Evolutionary conservation across 2,113 vertebrate species (phyloP), one percentile per base, ranked within the genome.

Genomic region (Seriola dumerili): DNA sequence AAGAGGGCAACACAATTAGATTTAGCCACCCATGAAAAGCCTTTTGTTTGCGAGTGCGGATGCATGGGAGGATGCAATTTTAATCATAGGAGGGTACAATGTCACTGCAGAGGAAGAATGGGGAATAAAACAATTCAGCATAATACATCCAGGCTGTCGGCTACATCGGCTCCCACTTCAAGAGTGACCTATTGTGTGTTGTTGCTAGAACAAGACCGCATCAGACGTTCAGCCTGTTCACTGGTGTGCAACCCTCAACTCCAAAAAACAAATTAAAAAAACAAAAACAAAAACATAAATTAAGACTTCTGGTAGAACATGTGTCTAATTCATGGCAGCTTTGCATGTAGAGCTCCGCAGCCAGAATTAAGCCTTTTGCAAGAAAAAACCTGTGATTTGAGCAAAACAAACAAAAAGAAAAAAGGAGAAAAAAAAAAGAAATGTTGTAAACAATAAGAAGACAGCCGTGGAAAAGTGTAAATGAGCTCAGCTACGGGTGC

Each of bases 1-100:
- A 81, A 73, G 83, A 90, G 85, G 87, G 71, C 79, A 68, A 82
- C 62, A 40, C 89, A 89, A 91, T 94, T 91, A 92, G 85, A 92
- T 90, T 86, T 85, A 90, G 88, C 87, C 89, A 93, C 62, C 92
- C 89, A 86, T 91, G 92, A 91, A 92, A 86, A 89, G 81, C 77
- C 63, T 88, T 90, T 90, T 92, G 88, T 91, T 90, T 86, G 85
- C 57, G 78, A 78, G 76, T 68, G 71, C 11, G 76, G 80, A 80
- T 84, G 85, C 76, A 85, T 57, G 66, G 78, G 73, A 88, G 67
- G 82, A 79, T 87, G 88, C 76, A 89, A 89, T 90, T 92, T 92
- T 88, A 92, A 89, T 91, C 85, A 85, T 71, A 9, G 61, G 12
- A 66, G 29, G 48, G 62, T 83, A 58, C 70, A 55, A 72, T 80